phyloP scores from a whole-genome alignment of 2,797 vertebrate species.

The Borostomias antarcticus region DNA sequence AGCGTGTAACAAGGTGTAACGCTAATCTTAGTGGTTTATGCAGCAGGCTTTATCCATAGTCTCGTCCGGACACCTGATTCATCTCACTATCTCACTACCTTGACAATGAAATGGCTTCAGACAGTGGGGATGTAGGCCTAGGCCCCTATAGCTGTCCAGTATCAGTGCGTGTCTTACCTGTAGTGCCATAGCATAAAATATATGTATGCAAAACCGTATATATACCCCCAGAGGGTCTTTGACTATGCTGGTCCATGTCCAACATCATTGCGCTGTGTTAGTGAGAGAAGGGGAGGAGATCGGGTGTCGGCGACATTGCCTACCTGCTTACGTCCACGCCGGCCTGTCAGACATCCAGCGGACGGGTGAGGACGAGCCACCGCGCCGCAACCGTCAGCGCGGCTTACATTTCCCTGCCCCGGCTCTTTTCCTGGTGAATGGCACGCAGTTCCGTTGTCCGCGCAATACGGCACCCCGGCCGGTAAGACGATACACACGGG shows the following conservation, averaged over 20 bases:
- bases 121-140: too few species aligned
- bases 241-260: background rate
- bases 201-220: too few species aligned
- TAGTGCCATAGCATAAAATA: too few species aligned
- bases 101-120: background rate
- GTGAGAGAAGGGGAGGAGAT: background rate
- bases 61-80: too few species aligned
- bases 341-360: background rate
- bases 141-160: too few species aligned
- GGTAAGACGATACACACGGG: background rate
- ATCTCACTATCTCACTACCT: background rate
- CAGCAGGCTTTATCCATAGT: too few species aligned
- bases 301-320: background rate
- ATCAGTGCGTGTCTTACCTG: too few species aligned
- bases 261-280: background rate
- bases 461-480: background rate
- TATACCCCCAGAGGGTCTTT: background rate
- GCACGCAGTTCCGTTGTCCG: background rate
- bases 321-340: background rate
- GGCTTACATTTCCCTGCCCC: conserved; percentile 12
- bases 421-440: background rate
- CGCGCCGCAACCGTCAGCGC: background rate
- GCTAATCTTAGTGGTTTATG: too few species aligned
- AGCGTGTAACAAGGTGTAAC: too few species aligned
- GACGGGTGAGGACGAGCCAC: background rate